Base-by-base conservation (phyloP, 1,140 invertebrate species). In the Liolophura sinensis region DNA sequence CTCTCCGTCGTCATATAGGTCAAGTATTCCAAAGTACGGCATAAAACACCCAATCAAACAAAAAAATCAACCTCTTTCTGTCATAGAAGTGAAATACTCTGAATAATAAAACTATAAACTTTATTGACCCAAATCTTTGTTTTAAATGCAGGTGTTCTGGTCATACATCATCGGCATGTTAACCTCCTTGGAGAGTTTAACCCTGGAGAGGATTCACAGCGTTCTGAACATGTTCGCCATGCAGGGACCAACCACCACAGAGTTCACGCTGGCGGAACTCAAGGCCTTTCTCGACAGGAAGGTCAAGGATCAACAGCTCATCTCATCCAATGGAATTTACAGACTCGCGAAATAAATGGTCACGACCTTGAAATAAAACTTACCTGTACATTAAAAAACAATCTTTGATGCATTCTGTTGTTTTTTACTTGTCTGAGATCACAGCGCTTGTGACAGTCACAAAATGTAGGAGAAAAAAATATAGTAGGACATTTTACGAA, bases 121-220 rank as follows among this genome's bases (percentile, higher is more conserved):
- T 24, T 54, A 51, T 55, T 25, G 55, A 25, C 6, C 18, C 5
- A 25, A 22, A 40, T 61, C 51, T 50, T 47, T 65, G 64, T 52
- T 65, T 67, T 69, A 12, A 56, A 40, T 71, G 16, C 69, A 82
- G 81, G 75, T 82, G 11, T 82, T 78, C 72, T 98, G 95, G 95
- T 94, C 94, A 0, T 98, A 98, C 76, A 96, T 97, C 77, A 92
- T 96, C 49, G 95, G 95, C 12, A 97, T 98, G 95, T 84, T 98
- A 31, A 96, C 95, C 0, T 98, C 98, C 87, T 86, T 98, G 62
- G 95, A 97, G 73, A 93, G 92, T 1, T 87, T 98, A 78, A 92
- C 95, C 0, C 85, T 98, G 52, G 95, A 98, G 72, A 86, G 96
- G 60, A 98, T 98, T 75, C 95, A 97, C 84, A 93, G 95, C 75